Conservation (phyloP, 2,888 invertebrate species). For the Diarsia brunnea region DNA sequence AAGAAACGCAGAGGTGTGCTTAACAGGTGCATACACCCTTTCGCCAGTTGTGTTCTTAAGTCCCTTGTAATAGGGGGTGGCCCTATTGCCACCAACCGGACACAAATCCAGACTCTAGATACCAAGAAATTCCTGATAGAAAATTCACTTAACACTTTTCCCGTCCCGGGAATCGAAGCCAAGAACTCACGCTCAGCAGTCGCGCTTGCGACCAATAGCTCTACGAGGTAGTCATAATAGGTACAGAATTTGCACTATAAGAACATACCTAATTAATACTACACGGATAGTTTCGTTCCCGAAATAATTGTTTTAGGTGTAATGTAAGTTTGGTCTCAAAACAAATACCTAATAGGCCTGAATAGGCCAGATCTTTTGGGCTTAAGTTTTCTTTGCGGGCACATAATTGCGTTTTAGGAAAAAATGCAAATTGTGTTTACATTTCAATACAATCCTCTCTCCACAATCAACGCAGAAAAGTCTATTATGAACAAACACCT, state of each 20-base stretch:
- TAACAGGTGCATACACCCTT: no score
- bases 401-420: not conserved
- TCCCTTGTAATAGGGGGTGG: no score
- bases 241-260: not conserved
- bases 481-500: not conserved
- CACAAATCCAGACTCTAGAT: no score
- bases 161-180: no score
- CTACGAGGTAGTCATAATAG: no score
- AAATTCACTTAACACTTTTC: no score
- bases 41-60: no score
- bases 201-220: no score
- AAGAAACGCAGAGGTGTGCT: no score
- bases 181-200: no score
- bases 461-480: conserved; percentile 7
- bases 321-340: not conserved
- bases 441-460: conserved; percentile 8
- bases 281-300: not conserved
- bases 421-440: not conserved
- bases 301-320: not conserved
- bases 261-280: not conserved
- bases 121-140: no score
- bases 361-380: not conserved
- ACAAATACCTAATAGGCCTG: not conserved
- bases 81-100: no score
- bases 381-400: not conserved